Evolutionary conservation across 2,888 invertebrate genomes (phyloP).

Genomic region (Spodoptera littoralis): DNA sequence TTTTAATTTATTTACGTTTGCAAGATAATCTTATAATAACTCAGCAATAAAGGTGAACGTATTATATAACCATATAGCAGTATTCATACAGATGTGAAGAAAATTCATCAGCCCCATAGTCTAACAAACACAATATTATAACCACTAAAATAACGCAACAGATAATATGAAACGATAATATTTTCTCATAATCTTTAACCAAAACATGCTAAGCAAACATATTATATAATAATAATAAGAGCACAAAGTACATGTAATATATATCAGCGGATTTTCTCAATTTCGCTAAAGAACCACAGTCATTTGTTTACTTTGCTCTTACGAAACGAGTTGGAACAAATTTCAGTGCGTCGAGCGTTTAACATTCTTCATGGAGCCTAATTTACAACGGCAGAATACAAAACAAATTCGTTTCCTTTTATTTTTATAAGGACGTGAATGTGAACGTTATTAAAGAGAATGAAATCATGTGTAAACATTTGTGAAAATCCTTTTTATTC

Average conservation of each 20-base stretch:
- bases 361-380: slow-evolving; percentile 71
- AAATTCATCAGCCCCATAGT: too few relatives aligned
- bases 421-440: slow-evolving; percentile 57
- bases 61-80: too few relatives aligned
- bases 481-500: slow-evolving; percentile 9
- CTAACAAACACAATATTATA: too few relatives aligned
- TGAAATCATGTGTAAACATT: slow-evolving; percentile 37
- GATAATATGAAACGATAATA: neutral
- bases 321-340: slow-evolving; percentile 76
- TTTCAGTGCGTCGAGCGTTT: slow-evolving; percentile 71
- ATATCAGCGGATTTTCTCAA: slow-evolving; percentile 66
- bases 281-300: slow-evolving; percentile 78
- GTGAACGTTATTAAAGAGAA: slow-evolving; percentile 43
- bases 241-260: slow-evolving; percentile 38
- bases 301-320: slow-evolving; percentile 73
- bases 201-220: slow-evolving; percentile 27
- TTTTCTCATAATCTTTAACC: slow-evolving; percentile 9
- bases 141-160: too few relatives aligned
- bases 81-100: too few relatives aligned
- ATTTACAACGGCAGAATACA: slow-evolving; percentile 65
- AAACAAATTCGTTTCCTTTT: slow-evolving; percentile 63
- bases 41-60: too few relatives aligned
- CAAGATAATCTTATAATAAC: too few relatives aligned
- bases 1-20: too few relatives aligned
- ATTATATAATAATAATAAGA: slow-evolving; percentile 15